Base-by-base conservation (phyloP, 2,113 vertebrate genomes). In the Dasypus novemcinctus region DNA sequence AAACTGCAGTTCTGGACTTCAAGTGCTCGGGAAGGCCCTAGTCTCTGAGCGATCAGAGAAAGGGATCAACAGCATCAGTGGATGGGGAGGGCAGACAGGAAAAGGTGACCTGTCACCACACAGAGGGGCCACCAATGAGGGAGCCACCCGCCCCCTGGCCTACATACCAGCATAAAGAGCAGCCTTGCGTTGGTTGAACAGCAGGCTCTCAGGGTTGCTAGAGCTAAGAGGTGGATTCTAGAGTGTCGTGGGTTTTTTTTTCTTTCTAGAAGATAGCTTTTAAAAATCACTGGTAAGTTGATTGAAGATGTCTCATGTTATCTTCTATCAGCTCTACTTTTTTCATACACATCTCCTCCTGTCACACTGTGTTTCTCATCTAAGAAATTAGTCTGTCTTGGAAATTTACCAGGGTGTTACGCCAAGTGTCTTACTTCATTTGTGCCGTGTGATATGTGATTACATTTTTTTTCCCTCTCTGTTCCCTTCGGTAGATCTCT, bases 111-210 rank as follows among this genome's bases (percentile, higher is more conserved):
- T 71, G 27, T 64, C 38, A 81, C 46, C 59, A 38, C 88, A 49
- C 92, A 84, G 59, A 91, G 21, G 7, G 21, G 92, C 89, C 88
- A 86, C 96, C 95, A 96, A 82, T 97, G 85, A 96, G 87, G 41
- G 61, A 92, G 46, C 36, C 84, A 36, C 87, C 87, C 1, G 0
- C 66, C 87, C 75, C 38, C 76, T 76, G 41, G 6, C 38, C 52
- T 0, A 0, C 90, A 41, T 69, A 8, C 54, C 52, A 25, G 7
- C 54, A 88, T 88, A 95, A 97, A 95, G 31, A 59, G 46, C 36
- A 31, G 33, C 38, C 61, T 71, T 81, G 49, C 63, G 23, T 33
- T 17, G 20, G 69, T 33, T 17, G 12, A 87, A 8, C 57, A 57
- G 36, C 57, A 43, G 27, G 31, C 41, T 74, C 20, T 54, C 63